A percentile compares a stretch with the other conserved stretches of the same genome.
Evolutionary conservation across 2,888 invertebrate species (phyloP).

Genomic region (Trilocha varians): DNA sequence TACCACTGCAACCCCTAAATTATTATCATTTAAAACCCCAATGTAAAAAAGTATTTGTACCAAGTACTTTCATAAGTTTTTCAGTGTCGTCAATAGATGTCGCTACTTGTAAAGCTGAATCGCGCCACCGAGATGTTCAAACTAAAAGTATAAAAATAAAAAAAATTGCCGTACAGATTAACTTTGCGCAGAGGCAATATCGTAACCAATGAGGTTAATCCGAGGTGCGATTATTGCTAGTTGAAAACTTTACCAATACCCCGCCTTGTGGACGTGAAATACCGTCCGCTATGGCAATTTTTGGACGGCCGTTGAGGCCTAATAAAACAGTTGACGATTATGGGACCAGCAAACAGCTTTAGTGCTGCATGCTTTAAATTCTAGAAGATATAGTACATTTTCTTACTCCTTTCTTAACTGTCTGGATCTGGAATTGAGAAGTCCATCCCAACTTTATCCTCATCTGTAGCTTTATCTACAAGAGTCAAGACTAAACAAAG

Average conservation of each 20-base stretch:
- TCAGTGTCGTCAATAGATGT: slow-evolving; percentile 33
- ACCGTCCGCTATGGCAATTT: slow-evolving; percentile 87
- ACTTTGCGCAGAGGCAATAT: slow-evolving; percentile 95
- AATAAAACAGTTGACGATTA: no score
- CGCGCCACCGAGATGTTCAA: slow-evolving; percentile 31
- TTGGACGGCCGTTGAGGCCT: slow-evolving; percentile 77
- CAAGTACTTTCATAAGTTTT: background rate
- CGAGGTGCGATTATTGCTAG: slow-evolving; percentile 94
- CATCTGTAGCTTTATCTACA: no score
- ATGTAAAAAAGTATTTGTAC: no score
- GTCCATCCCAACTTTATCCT: no score
- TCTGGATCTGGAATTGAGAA: no score
- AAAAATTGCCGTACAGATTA: slow-evolving; percentile 31
- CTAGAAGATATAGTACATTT: no score
- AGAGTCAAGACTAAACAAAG: no score
- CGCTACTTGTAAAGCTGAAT: slow-evolving; percentile 25
- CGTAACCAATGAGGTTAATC: slow-evolving; percentile 89
- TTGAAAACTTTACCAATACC: slow-evolving; percentile 96
- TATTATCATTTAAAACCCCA: no score
- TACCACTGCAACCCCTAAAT: no score
- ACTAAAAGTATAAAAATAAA: slow-evolving; percentile 1
- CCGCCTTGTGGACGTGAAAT: slow-evolving; percentile 91
- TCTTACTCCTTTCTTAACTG: no score
- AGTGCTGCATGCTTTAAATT: no score
- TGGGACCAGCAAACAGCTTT: no score